Evolutionary conservation across 2,888 invertebrate species (phyloP).

Genomic region (Meghimatium bilineatum): DNA sequence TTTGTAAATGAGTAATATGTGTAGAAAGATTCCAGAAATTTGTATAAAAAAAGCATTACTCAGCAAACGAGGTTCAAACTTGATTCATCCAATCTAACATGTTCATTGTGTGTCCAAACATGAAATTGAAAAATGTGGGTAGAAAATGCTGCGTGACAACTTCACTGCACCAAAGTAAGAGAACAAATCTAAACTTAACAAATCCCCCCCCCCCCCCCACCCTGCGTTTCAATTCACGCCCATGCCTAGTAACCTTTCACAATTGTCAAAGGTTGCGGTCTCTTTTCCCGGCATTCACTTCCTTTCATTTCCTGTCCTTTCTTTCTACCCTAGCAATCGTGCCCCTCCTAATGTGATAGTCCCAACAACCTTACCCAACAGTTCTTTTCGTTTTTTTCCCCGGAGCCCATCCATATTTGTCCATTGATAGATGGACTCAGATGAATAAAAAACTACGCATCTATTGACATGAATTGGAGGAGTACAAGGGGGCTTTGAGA

Average conservation of each 20-base stretch:
- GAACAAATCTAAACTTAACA: not conserved
- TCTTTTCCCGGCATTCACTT: not conserved
- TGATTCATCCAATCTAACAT: no score
- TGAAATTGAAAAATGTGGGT: no score
- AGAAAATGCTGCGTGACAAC: not conserved
- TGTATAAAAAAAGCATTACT: no score
- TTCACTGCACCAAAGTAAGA: not conserved
- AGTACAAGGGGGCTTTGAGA: not conserved
- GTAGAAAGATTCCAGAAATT: no score
- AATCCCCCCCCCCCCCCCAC: no score
- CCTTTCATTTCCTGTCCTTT: conserved; percentile 18
- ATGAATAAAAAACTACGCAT: not conserved
- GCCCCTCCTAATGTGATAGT: not conserved
- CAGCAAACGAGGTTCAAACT: no score
- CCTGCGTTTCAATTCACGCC: not conserved
- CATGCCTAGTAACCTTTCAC: conserved; percentile 12
- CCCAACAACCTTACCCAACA: not conserved
- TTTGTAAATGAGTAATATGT: no score
- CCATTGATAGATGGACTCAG: conserved; percentile 5
- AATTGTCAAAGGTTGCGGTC: not conserved
- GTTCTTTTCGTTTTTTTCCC: not conserved
- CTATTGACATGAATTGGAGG: conserved; percentile 12
- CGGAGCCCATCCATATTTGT: not conserved
- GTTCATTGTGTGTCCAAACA: no score
- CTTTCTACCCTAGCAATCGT: not conserved